These are phyloP conservation scores for Dicentrarchus labrax DNA, from an alignment of 2,113 vertebrate genomes.

Conservation along the genomic window DNA sequence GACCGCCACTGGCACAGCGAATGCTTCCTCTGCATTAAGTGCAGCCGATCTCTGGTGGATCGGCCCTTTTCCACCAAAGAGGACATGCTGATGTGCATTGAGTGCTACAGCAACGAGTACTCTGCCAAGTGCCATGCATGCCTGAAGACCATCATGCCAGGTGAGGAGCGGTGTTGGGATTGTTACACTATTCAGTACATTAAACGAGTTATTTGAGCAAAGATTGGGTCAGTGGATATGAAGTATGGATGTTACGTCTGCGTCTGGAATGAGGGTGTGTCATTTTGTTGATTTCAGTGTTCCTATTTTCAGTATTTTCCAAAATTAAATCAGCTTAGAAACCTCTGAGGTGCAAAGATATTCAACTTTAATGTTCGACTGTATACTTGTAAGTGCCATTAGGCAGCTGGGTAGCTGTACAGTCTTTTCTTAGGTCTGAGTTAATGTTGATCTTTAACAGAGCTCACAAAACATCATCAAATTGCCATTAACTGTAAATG, in stretches of 20 bases:
- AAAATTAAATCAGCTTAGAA: background rate
- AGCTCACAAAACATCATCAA: too few relatives aligned
- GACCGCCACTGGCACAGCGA: constrained; percentile 96
- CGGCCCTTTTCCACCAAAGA: constrained; percentile 95
- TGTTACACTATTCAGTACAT: too few relatives aligned
- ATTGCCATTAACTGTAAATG: background rate
- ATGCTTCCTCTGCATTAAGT: constrained; percentile 94
- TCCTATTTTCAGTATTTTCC: background rate
- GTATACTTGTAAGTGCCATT: too few relatives aligned
- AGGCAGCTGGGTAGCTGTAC: too few relatives aligned
- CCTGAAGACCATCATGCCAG: constrained; percentile 97
- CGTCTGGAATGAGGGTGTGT: too few relatives aligned
- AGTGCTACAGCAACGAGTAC: constrained; percentile 95
- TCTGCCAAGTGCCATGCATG: constrained; percentile 95
- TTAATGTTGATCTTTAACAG: too few relatives aligned
- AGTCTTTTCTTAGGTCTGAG: too few relatives aligned
- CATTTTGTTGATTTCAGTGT: background rate
- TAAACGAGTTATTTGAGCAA: too few relatives aligned
- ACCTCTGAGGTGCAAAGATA: too few relatives aligned
- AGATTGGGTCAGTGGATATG: background rate
- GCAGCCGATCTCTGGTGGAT: constrained; percentile 91
- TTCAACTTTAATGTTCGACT: too few relatives aligned
- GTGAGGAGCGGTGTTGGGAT: constrained; percentile 74
- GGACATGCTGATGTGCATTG: constrained; percentile 92
- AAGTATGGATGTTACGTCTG: too few relatives aligned